Conservation (phyloP, 1,140 invertebrate genomes). For the Drosophila leontia region DNA sequence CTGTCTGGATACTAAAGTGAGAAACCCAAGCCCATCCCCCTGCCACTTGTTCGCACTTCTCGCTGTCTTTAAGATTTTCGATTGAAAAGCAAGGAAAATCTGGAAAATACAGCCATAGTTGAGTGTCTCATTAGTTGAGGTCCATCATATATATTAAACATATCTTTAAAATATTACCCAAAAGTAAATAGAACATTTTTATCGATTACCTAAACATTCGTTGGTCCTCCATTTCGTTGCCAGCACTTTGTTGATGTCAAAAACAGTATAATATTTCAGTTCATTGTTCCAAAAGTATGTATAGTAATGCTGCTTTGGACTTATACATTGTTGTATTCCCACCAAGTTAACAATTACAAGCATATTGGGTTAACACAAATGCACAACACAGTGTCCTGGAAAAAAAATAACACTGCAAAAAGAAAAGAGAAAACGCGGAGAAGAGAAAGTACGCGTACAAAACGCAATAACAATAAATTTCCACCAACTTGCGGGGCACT, state of each 20-base stretch:
- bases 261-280: background rate
- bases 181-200: background rate
- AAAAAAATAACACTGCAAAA: background rate
- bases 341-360: conserved; percentile 18
- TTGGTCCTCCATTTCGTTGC: background rate
- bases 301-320: background rate
- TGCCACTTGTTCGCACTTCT: conserved; percentile 10
- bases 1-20: conserved; percentile 11
- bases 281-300: background rate
- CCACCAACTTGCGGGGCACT: conserved; percentile 71
- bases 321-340: background rate
- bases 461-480: conserved; percentile 78
- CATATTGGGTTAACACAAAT: conserved; percentile 23
- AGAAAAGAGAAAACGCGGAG: conserved; percentile 9
- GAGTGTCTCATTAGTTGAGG: background rate
- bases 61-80: conserved; percentile 2
- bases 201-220: background rate
- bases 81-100: background rate
- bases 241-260: too few species aligned
- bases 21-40: conserved; percentile 9
- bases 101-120: background rate
- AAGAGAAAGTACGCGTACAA: conserved; percentile 45
- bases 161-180: background rate
- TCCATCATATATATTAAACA: background rate
- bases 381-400: conserved; percentile 16